These are phyloP conservation scores for Galeopterus variegatus DNA, from an alignment of 2,113 vertebrate species.

Conservation along the genomic window DNA sequence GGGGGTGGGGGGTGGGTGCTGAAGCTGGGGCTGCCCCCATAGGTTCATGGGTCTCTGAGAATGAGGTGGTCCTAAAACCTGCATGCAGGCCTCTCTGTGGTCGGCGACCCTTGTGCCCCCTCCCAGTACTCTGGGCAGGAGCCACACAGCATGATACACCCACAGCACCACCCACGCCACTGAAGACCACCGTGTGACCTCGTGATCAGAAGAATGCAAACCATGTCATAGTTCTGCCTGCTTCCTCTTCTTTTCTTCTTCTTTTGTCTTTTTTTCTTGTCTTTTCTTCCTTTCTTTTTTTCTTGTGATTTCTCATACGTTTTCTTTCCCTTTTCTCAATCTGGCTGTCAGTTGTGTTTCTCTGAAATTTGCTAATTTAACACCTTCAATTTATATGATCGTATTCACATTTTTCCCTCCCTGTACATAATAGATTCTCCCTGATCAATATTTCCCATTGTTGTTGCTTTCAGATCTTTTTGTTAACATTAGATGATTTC, in stretches of 20 bases:
- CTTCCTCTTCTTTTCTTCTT: neutral
- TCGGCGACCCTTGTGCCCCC: neutral
- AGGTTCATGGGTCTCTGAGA: neutral
- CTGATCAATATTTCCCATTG: neutral
- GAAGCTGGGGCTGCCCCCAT: neutral
- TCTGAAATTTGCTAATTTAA: neutral
- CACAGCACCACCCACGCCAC: fast-evolving
- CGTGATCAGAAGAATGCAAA: neutral
- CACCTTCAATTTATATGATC: neutral
- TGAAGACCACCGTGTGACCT: too few species aligned
- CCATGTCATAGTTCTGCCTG: fast-evolving
- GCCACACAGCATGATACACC: too few species aligned
- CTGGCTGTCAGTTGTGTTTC: neutral
- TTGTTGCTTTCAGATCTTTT: neutral
- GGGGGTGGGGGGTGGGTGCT: neutral
- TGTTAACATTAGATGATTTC: neutral
- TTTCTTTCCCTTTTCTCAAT: neutral
- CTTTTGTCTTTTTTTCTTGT: neutral
- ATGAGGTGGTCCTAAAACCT: neutral
- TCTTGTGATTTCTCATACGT: neutral
- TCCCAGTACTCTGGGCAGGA: too few species aligned
- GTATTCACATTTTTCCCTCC: neutral
- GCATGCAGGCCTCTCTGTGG: neutral
- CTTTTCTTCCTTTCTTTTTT: neutral
- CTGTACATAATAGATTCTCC: neutral